Base-by-base conservation (phyloP, 1,140 invertebrate species). In the Psilanteris sp. region DNA sequence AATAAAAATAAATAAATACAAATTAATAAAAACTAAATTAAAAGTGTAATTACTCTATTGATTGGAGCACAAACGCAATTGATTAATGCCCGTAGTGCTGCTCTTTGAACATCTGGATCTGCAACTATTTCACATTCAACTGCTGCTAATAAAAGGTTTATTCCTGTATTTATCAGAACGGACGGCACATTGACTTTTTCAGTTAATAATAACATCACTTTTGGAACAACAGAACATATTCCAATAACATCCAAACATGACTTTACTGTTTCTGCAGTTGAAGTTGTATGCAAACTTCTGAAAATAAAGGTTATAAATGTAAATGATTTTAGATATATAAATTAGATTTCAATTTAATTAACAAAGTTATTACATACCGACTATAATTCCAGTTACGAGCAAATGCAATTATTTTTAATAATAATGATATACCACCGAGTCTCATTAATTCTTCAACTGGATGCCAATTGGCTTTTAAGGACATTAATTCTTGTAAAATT, bases 51-150 rank as follows among this genome's bases (percentile, higher is more conserved):
- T 89, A 95, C 94, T 83, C 95, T 91, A 62, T 94, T 91, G 9
- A 96, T 92, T 0, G 97, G 96, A 7, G 95, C 95, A 89, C 96
- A 98, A 2, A 98, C 95, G 88, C 96, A 97, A 83, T 97, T 98
- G 32, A 96, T 94, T 15, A 98, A 90, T 5, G 97, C 93, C 74
- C 93, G 92, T 0, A 98, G 88, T 0, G 97, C 96, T 0, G 96
- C 93, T 81, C 95, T 94, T 82, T 97, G 94, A 0, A 98, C 96
- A 81, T 98, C 97, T 0, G 96, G 91, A 82, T 98, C 96, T 1
- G 92, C 90, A 0, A 96, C 92, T 16, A 97, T 94, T 85, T 98
- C 96, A 2, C 96, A 96, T 82, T 97, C 96, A 3, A 96, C 95
- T 5, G 96, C 93, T 2, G 94, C 94, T 80, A 96, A 83, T 34